These are phyloP conservation scores for Alloplasta piceator DNA, from an alignment of 2,888 invertebrate species.

Conservation along the genomic window DNA sequence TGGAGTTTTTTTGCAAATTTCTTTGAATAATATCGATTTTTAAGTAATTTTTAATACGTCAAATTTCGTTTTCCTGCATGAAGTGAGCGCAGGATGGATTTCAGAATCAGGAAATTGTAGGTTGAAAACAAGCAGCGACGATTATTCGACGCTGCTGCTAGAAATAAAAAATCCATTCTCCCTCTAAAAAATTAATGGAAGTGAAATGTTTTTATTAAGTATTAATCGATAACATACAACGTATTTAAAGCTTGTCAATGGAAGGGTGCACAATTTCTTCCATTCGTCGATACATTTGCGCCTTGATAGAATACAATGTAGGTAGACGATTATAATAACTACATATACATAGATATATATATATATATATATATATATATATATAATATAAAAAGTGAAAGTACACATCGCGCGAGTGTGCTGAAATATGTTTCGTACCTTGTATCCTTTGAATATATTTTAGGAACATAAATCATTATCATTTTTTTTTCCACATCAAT, in stretches of 20 bases:
- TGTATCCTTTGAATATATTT: constrained; percentile 56
- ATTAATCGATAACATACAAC: constrained; percentile 41
- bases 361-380: no score
- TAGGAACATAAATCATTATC: constrained; percentile 58
- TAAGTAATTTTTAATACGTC: not conserved
- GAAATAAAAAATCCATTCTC: constrained; percentile 17
- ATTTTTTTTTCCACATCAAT: constrained; percentile 33
- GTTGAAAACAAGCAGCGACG: constrained; percentile 1
- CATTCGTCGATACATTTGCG: constrained; percentile 52
- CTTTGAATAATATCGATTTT: not conserved
- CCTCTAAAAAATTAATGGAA: constrained; percentile 20
- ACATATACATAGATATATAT: no score
- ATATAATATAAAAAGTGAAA: constrained; percentile 34
- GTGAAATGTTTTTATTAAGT: constrained; percentile 56
- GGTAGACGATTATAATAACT: constrained; percentile 31
- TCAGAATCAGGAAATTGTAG: constrained; percentile 1
- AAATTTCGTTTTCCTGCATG: constrained; percentile 6
- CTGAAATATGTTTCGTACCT: constrained; percentile 43
- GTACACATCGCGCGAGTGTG: constrained; percentile 15
- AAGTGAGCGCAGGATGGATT: not conserved
- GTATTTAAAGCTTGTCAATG: constrained; percentile 56
- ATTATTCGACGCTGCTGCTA: constrained; percentile 7
- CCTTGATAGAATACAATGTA: constrained; percentile 51
- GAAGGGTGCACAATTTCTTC: constrained; percentile 56
- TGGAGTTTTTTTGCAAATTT: not conserved